Base-by-base conservation (phyloP, 1,140 invertebrate species). In the Andrena cerasifolii region DNA sequence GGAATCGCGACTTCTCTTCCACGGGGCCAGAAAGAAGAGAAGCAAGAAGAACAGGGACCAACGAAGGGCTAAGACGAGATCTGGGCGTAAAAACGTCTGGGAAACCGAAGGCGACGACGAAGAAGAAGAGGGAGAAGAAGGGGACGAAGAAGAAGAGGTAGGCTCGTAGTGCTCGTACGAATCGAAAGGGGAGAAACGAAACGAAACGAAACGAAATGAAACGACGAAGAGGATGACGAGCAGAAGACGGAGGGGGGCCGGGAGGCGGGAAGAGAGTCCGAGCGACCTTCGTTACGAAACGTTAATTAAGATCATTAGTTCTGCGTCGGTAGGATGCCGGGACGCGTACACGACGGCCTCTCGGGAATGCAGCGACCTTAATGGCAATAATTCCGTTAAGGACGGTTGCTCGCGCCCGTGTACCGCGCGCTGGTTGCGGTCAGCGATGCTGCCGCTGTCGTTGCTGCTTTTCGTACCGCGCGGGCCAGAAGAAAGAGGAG, bases 231-330 rank as follows among this genome's bases (percentile, higher is more conserved):
- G 49, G 56, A 43, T 14, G 31, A 26, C 16, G 45, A 45, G 43
- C 21, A 40, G 14, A 24, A 18, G 53, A 40, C 3, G 16, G 28
- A 24, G 8, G 45, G 26, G 12, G 43, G 36, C n/a, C n/a, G 16
- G 4, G 65, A 47, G 33, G 21, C 40, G 63, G 65, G 76, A 70
- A 63, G 45, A 83, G 54, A 68, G 78, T 80, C 78, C 66, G 73
- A 80, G 62, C 86, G 88, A 88, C 86, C 88, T 89, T 89, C 88
- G 87, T 90, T 89, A 87, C 88, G 84, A 90, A 91, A 90, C 87
- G 88, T 90, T 91, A 91, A 91, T 91, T 91, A 91, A 90, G 89
- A 90, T 91, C 89, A 90, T 91, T 91, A 91, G 88, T 88, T 89
- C 86, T 89, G 87, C 86, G 86, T 87, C 84, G 87, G 86, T 83